Evolutionary conservation across 1,140 invertebrate genomes (phyloP), one percentile per base, ranked within the genome.

Genomic region (Riptortus pedestris): DNA sequence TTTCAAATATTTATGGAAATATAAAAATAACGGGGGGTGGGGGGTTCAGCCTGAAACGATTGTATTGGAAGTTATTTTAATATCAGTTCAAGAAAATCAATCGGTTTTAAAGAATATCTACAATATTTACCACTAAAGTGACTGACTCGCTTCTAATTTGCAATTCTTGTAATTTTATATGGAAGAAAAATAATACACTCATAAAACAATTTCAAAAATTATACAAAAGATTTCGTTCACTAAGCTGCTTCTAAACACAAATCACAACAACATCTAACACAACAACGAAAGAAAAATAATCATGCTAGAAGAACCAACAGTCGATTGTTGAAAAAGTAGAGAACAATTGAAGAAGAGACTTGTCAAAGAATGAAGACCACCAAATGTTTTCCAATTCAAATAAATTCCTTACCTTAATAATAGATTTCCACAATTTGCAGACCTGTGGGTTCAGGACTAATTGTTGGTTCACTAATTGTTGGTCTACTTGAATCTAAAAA

Each of bases 401-500:
- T 2, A 5, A 45, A 1, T 45, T 45, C 43, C 43, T 51, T 51
- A 51, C 48, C 48, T 51, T 9, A 12, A 51, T 9, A 11, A 51
- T 22, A 20, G 48, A n/a, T 22, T 51, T 51, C 48, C 48, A 51
- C 48, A 51, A 51, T 4, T n/a, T 9, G 48, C 24, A 51, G 48
- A 51, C 48, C n/a, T 51, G 48, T 20, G 22, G 48, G n/a, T 22
- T 51, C 24, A 45, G 14, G 20, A n/a, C n/a, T n/a, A n/a, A n/a
- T n/a, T n/a, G n/a, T n/a, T 14, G 43, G 20, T 45, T 45, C 43
- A 45, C 20, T 45, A 45, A 45, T 45, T 45, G 43, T 45, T 9
- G 48, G 48, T 51, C 48, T 51, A 51, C 48, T 51, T 51, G 48
- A n/a, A 51, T 51, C 48, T 51, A 51, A 20, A 51, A 51, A 51